A percentile compares a stretch with the other conserved stretches of the same genome.
phyloP scores from a whole-genome alignment of 2,113 vertebrate genomes.

The Dascyllus trimaculatus region DNA sequence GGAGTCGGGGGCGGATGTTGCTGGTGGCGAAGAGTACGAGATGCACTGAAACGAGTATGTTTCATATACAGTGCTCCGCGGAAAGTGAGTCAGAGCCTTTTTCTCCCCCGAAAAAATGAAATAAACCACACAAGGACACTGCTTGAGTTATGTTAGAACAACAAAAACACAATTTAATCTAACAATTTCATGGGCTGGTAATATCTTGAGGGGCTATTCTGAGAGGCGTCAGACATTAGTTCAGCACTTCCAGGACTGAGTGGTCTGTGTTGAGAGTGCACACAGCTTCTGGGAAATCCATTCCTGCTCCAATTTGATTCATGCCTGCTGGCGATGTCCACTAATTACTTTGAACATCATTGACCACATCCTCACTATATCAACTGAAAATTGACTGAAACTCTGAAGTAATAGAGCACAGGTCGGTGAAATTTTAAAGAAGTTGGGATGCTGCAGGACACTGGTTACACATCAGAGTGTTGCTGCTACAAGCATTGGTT shows the following conservation, averaged over 20 bases:
- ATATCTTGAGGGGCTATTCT: slow-evolving; percentile 10
- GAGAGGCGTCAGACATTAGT: slow-evolving; percentile 9
- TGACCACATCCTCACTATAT: slow-evolving; percentile 52
- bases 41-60: slow-evolving; percentile 40
- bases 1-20: slow-evolving; percentile 50
- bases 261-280: slow-evolving; percentile 36
- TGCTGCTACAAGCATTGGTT: not conserved
- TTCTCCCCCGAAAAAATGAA: not conserved
- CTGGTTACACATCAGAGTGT: not conserved
- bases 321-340: slow-evolving; percentile 48
- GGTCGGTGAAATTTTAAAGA: slow-evolving; percentile 35
- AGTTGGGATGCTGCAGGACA: not conserved
- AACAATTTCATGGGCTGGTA: not conserved
- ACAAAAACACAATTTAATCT: slow-evolving; percentile 7
- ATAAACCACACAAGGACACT: slow-evolving; percentile 8
- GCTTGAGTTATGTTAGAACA: slow-evolving; percentile 7
- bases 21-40: slow-evolving; percentile 33
- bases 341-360: slow-evolving; percentile 72
- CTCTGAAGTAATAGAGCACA: slow-evolving; percentile 55
- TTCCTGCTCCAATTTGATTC: slow-evolving; percentile 49
- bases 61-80: slow-evolving; percentile 17
- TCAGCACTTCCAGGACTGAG: slow-evolving; percentile 30
- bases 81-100: slow-evolving; percentile 26
- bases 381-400: slow-evolving; percentile 65
- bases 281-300: slow-evolving; percentile 60